These are phyloP conservation scores for Callinectes sapidus DNA, from an alignment of 2,888 invertebrate genomes.

Conservation along the genomic window DNA sequence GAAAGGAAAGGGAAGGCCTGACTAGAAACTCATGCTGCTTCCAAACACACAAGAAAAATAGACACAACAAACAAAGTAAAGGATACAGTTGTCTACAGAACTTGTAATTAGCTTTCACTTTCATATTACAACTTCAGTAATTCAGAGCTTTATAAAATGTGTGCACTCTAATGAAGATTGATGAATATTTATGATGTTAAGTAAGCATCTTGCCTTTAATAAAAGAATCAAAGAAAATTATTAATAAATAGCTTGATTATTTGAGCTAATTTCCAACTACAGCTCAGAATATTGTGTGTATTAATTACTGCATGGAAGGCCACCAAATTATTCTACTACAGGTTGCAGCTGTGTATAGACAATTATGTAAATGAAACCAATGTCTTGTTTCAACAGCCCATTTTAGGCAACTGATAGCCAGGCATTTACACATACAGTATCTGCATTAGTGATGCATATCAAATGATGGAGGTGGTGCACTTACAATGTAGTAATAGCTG, in stretches of 20 bases:
- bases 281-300: not conserved
- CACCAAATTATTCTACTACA: not conserved
- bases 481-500: not conserved
- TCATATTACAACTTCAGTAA: not conserved
- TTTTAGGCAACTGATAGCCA: not conserved
- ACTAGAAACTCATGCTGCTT: constrained; percentile 28
- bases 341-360: not conserved
- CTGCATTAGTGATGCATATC: not conserved
- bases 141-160: not conserved
- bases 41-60: not conserved
- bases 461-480: not conserved
- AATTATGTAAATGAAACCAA: not conserved
- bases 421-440: not conserved
- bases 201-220: not conserved
- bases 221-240: not conserved
- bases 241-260: not conserved
- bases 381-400: not conserved
- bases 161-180: not conserved
- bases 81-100: not conserved
- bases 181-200: not conserved
- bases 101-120: not conserved
- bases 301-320: not conserved
- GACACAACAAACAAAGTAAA: not conserved
- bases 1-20: not conserved
- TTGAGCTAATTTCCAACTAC: not conserved